Evolutionary conservation across 2,888 invertebrate species (phyloP), one percentile per base, ranked within the genome.

Genomic region (Brachylomia viminalis): DNA sequence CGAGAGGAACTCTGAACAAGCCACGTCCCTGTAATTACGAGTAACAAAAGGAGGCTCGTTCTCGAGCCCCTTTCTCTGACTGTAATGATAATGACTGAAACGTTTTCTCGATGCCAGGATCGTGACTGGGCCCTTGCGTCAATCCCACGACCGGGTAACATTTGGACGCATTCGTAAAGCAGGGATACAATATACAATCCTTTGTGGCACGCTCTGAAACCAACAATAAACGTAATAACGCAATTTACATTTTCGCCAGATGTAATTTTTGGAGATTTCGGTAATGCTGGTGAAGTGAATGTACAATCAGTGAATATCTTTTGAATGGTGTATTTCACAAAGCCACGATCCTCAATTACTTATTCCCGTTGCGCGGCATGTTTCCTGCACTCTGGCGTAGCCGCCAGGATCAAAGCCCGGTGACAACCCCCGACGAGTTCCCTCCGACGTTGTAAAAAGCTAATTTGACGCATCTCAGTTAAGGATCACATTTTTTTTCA

Each of bases 391-490:
- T 88, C 87, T 76, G 83, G 89, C 87, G 89, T 75, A 85, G 49
- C 80, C 92, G 89, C 84, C 86, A 73, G 87, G 88, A 91, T 94
- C 92, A 93, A 94, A 93, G 89, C 56, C 56, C 77, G 61, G 80
- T 88, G 89, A 91, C 75, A 79, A 78, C 89, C 89, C 84, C 82
- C 84, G 76, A 87, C 84, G 80, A 81, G 81, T 72, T 77, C 80
- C 64, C 80, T 85, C 80, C 88, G 88, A 89, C 66, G 89, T 90
- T 87, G 69, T 82, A 94, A 94, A 94, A 92, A 88, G 84, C 89
- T 88, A 92, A 93, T 93, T 93, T 93, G 91, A 93, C 91, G 91
- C 90, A 86, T 75, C 87, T 88, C 87, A 87, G 87, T 85, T 85
- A 89, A 89, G 87, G 88, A 90, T 89, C 86, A 78, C 86, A 77